Base-by-base conservation (phyloP, 2,888 invertebrate species). In the Glaucopsyche alexis region DNA sequence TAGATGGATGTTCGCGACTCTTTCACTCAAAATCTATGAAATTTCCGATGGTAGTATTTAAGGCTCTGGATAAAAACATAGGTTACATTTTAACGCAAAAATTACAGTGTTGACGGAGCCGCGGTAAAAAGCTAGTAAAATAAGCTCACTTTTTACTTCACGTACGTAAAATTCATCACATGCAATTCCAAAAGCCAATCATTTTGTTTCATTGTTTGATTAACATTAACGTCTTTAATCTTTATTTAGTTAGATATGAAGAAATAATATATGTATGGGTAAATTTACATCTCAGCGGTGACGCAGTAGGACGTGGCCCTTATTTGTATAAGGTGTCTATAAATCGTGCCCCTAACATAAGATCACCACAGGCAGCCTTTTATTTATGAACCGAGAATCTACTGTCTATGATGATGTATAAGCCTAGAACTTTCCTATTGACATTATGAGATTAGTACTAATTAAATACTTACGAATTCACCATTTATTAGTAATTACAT, bases 361-460 rank as follows among this genome's bases (percentile, higher is more conserved):
- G 82, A 77, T 83, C 87, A 83, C 89, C 84, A 82, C 88, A 83
- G 85, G 86, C 79, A 82, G 84, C 82, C 82, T 79, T 74, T 80
- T 82, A 90, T 90, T 90, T 89, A 90, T 87, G 83, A 82, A 80
- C 81, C 82, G 81, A 84, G 82, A 85, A 85, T 80, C 77, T 80
- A 77, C 79, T 78, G 82, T 83, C 80, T 80, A 80, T 78, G 81
- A 81, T 83, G 82, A 85, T 84, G 82, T 84, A 88, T 87, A 83
- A 83, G 79, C 82, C 84, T 76, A 85, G 79, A 81, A 82, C 83
- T 85, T 75, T 76, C 75, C 75, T 77, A 78, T 77, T 80, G 77
- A 74, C 76, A 71, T 81, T 81, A 83, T 82, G 81, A 80, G 83
- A 83, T 81, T 82, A 80, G 80, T 69, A 72, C 74, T 71, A 73